phyloP scores from a whole-genome alignment of 2,113 vertebrate genomes.

The Indri indri region DNA sequence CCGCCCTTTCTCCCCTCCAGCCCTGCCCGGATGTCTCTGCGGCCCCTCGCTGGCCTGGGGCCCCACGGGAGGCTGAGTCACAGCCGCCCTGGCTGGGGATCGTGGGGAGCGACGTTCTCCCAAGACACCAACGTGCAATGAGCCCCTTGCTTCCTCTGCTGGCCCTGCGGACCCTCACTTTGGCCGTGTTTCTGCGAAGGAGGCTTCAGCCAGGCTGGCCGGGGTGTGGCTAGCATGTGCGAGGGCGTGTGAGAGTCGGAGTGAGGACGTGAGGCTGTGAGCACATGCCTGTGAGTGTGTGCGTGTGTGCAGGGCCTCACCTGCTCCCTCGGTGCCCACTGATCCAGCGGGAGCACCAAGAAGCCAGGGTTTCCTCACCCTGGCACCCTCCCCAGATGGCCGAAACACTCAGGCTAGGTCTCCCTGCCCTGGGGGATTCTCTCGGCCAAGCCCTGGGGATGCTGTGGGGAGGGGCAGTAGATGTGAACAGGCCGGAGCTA shows the following conservation, averaged over 20 bases:
- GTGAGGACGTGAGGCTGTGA: neutral
- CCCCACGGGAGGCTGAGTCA: neutral
- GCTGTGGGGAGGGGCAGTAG: neutral
- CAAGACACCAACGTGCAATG: slow-evolving; percentile 57
- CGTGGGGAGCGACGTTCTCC: slow-evolving; percentile 67
- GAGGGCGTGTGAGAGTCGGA: neutral
- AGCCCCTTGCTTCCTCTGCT: slow-evolving; percentile 70
- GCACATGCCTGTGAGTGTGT: fast-evolving
- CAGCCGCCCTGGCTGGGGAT: neutral
- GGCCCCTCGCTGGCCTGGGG: neutral
- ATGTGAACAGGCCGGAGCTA: neutral
- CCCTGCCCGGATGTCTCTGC: neutral
- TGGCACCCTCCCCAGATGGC: neutral
- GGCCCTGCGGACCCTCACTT: neutral
- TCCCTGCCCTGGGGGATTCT: neutral
- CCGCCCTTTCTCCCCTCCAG: neutral
- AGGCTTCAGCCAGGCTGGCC: neutral
- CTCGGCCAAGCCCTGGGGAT: neutral
- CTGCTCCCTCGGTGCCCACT: neutral
- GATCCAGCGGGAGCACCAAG: neutral
- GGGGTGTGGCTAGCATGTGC: fast-evolving
- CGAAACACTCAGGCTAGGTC: neutral
- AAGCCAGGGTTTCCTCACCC: neutral
- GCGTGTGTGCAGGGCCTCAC: neutral
- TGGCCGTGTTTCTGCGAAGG: neutral